Evolutionary conservation across 2,797 vertebrate genomes (phyloP).

Genomic region (Pseudochromis fuscus): DNA sequence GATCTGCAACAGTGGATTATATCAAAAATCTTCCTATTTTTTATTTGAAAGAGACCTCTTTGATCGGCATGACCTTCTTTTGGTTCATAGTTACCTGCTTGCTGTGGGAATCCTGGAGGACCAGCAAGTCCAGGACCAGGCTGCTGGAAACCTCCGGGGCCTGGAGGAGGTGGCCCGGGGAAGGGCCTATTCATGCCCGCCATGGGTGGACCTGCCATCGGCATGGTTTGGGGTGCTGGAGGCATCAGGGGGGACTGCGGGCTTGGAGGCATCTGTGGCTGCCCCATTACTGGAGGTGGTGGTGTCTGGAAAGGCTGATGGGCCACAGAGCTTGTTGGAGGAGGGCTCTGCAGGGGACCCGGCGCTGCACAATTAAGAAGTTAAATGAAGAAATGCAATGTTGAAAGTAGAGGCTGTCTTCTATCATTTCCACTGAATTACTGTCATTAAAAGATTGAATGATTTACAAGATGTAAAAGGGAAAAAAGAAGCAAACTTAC

Average conservation of each 20-base stretch:
- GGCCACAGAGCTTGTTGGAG: constrained; percentile 70
- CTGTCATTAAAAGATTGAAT: background rate
- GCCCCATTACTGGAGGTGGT: constrained; percentile 68
- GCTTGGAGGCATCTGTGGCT: constrained; percentile 80
- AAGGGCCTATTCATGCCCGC: constrained; percentile 80
- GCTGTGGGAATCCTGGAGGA: constrained; percentile 81
- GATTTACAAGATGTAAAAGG: background rate
- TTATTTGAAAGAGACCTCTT: no score
- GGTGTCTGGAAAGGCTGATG: constrained; percentile 81
- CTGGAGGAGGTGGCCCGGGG: constrained; percentile 78
- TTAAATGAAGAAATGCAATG: constrained; percentile 3
- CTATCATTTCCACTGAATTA: background rate
- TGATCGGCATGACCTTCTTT: background rate
- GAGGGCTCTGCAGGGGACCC: constrained; percentile 68
- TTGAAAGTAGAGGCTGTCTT: constrained; percentile 7
- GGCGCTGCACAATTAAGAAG: constrained; percentile 74
- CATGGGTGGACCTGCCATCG: constrained; percentile 76
- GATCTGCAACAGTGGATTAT: no score
- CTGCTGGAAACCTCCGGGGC: constrained; percentile 83
- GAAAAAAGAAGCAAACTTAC: constrained; percentile 75
- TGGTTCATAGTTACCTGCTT: constrained; percentile 72
- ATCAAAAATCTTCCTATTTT: no score
- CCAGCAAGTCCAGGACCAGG: constrained; percentile 77
- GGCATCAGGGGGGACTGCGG: constrained; percentile 79
- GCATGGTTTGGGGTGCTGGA: constrained; percentile 68